Conservation (phyloP, 2,797 vertebrate species). For the Melanotaenia parkinsoni region DNA sequence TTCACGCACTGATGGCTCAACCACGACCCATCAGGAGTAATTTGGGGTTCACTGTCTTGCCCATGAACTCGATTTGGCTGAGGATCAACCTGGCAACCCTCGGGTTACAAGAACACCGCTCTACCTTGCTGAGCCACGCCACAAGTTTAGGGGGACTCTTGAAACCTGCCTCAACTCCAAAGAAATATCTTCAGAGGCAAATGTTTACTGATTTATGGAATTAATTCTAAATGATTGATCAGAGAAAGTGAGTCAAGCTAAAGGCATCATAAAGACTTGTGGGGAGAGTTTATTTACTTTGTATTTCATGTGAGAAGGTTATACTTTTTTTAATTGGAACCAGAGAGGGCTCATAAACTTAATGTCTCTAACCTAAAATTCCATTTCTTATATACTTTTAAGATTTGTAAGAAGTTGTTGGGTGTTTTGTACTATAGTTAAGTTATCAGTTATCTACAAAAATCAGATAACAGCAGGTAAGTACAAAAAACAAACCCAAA, state of each 20-base stretch:
- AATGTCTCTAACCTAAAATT: neutral
- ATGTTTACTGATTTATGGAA: neutral
- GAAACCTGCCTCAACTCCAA: neutral
- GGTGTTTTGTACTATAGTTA: neutral
- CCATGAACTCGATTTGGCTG: too few relatives aligned
- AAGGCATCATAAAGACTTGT: neutral
- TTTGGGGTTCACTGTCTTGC: too few relatives aligned
- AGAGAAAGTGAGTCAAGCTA: neutral
- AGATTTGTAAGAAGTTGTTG: neutral
- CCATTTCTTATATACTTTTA: neutral
- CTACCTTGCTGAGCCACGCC: too few relatives aligned
- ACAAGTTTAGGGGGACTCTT: neutral
- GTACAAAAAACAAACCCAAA: neutral
- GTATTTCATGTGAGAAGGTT: neutral
- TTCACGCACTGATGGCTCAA: too few relatives aligned
- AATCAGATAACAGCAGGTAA: neutral
- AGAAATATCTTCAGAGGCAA: neutral
- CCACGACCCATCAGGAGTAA: too few relatives aligned
- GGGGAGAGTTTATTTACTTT: neutral
- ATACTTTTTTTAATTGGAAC: neutral
- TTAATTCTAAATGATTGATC: neutral
- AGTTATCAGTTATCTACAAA: neutral
- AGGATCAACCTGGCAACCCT: too few relatives aligned
- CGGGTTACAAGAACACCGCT: too few relatives aligned
- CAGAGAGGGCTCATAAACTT: neutral